A percentile compares a stretch with the other conserved stretches of the same genome.
These are phyloP conservation scores for Polydrusus pterygomalis DNA, from an alignment of 2,888 invertebrate genomes.

Conservation along the genomic window DNA sequence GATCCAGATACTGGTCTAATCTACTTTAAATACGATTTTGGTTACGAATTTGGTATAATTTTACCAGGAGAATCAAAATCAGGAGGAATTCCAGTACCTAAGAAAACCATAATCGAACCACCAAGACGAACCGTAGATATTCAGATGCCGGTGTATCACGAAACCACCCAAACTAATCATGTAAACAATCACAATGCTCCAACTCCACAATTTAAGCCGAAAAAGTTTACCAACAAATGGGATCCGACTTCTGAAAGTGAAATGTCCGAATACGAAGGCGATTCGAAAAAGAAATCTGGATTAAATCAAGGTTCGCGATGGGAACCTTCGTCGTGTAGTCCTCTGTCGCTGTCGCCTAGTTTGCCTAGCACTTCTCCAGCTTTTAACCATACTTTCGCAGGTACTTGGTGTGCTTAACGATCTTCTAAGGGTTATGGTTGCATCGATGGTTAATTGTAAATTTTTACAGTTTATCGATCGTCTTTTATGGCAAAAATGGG, in stretches of 20 bases:
- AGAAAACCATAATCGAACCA: conserved; percentile 72
- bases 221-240: conserved; percentile 76
- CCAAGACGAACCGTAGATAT: conserved; percentile 77
- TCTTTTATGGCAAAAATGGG: too few species aligned
- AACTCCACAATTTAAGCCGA: conserved; percentile 69
- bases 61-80: conserved; percentile 80
- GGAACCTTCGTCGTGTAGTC: conserved; percentile 75
- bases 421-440: neutral
- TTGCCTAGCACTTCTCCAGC: conserved; percentile 76
- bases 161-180: conserved; percentile 70
- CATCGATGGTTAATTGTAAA: neutral
- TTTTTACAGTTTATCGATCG: neutral
- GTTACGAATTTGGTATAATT: conserved; percentile 85
- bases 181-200: conserved; percentile 49
- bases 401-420: conserved; percentile 62
- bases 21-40: conserved; percentile 89
- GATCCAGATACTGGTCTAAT: conserved; percentile 85
- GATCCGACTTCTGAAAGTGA: conserved; percentile 79
- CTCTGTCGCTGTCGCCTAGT: conserved; percentile 76
- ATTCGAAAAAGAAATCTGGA: conserved; percentile 65
- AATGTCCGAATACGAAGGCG: conserved; percentile 76
- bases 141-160: conserved; percentile 81
- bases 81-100: conserved; percentile 70
- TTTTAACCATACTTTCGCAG: conserved; percentile 69
- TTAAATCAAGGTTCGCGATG: conserved; percentile 68